A percentile compares a stretch with the other conserved stretches of the same genome.
phyloP scores from a whole-genome alignment of 2,113 vertebrate genomes.

The Reinhardtius hippoglossoides region DNA sequence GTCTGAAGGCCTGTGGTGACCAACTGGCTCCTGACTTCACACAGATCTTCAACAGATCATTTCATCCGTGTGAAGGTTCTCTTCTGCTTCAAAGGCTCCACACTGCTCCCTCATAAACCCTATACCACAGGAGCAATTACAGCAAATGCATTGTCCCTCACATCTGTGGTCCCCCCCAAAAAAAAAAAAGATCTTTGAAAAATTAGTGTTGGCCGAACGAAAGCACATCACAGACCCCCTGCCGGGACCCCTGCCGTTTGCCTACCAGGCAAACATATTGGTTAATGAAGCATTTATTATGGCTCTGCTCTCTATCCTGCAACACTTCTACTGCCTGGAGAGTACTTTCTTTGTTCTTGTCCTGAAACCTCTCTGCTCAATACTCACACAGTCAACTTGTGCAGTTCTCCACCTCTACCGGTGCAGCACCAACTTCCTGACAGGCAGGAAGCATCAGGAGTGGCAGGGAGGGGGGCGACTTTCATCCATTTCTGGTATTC shows the following conservation, averaged over 20 bases:
- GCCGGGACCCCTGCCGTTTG: constrained; percentile 26
- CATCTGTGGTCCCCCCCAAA: not conserved
- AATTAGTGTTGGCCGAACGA: not conserved
- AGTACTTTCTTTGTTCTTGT: not conserved
- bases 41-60: constrained; percentile 38
- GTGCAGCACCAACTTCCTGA: not conserved
- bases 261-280: constrained; percentile 4
- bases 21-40: constrained; percentile 35
- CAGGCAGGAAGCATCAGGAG: not conserved
- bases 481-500: constrained; percentile 3
- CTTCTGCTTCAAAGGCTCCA: not conserved
- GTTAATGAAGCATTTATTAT: constrained; percentile 43
- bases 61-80: constrained; percentile 26
- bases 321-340: constrained; percentile 8
- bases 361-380: not conserved
- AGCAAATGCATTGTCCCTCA: not conserved
- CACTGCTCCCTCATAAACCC: not conserved
- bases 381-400: not conserved
- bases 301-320: not conserved
- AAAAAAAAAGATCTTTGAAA: constrained; percentile 11
- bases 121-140: not conserved
- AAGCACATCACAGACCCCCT: constrained; percentile 30
- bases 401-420: not conserved
- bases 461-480: not conserved
- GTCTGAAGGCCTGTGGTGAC: constrained; percentile 40